Evolutionary conservation across 2,113 vertebrate species (phyloP).

Genomic region (Mystacornis crossleyi): DNA sequence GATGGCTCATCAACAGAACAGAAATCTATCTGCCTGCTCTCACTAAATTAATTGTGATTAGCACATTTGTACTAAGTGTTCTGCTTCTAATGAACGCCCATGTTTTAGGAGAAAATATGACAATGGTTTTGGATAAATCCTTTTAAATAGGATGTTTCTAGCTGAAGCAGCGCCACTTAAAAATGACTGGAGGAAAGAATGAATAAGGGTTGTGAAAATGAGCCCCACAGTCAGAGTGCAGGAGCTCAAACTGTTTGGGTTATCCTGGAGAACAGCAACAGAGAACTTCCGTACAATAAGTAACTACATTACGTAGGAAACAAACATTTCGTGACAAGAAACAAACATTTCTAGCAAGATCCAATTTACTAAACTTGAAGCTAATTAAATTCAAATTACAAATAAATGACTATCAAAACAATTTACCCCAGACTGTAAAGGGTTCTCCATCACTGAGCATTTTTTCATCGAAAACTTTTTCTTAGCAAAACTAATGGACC

Average conservation of each 20-base stretch:
- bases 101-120: background rate
- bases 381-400: slow-evolving; percentile 48
- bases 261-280: background rate
- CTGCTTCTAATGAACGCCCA: background rate
- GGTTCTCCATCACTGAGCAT: background rate
- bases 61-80: background rate
- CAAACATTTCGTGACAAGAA: slow-evolving; percentile 59
- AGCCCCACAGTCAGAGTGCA: background rate
- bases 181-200: background rate
- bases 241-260: background rate
- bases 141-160: background rate
- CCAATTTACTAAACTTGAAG: slow-evolving; percentile 42
- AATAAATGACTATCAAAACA: slow-evolving; percentile 22
- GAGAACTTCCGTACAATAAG: slow-evolving; percentile 1
- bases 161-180: background rate
- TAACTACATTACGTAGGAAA: slow-evolving; percentile 31
- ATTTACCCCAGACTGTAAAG: background rate
- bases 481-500: background rate
- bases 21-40: background rate
- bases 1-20: accelerated
- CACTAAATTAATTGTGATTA: background rate
- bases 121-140: background rate
- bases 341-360: slow-evolving; percentile 37
- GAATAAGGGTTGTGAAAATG: background rate
- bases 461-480: background rate